These are phyloP conservation scores for Volucella inflata DNA, from an alignment of 2,888 invertebrate species.

Conservation along the genomic window DNA sequence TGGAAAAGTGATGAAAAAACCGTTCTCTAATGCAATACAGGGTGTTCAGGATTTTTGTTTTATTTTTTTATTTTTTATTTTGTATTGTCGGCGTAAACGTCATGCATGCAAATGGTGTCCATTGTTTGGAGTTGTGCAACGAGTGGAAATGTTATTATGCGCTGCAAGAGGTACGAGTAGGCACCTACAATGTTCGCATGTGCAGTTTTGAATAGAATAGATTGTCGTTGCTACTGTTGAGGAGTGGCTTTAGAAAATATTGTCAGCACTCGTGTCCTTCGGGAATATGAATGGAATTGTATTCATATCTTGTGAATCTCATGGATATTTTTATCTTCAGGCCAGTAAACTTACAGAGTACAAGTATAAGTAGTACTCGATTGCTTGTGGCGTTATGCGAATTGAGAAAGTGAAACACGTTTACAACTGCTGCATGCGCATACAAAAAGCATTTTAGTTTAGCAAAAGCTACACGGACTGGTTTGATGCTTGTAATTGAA, in stretches of 20 bases:
- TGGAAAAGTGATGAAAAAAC: constrained; percentile 15
- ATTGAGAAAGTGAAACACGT: too few relatives aligned
- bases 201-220: constrained; percentile 22
- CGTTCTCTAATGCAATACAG: constrained; percentile 21
- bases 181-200: background rate
- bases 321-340: too few relatives aligned
- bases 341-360: too few relatives aligned
- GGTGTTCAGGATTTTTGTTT: background rate
- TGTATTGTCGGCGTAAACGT: background rate
- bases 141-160: constrained; percentile 32
- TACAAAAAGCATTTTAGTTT: too few relatives aligned
- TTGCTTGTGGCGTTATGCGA: too few relatives aligned
- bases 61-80: constrained; percentile 8
- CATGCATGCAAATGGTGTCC: background rate
- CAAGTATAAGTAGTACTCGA: too few relatives aligned
- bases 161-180: background rate
- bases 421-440: too few relatives aligned
- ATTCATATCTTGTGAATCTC: too few relatives aligned
- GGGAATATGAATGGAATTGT: constrained; percentile 12
- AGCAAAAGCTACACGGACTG: too few relatives aligned
- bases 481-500: too few relatives aligned
- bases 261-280: background rate
- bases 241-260: constrained; percentile 15
- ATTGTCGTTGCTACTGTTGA: background rate
- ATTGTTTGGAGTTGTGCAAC: constrained; percentile 26